A percentile compares a stretch with the other conserved stretches of the same genome.
Conservation (phyloP, 2,797 vertebrate genomes). For the Pipistrellus pipistrellus region DNA sequence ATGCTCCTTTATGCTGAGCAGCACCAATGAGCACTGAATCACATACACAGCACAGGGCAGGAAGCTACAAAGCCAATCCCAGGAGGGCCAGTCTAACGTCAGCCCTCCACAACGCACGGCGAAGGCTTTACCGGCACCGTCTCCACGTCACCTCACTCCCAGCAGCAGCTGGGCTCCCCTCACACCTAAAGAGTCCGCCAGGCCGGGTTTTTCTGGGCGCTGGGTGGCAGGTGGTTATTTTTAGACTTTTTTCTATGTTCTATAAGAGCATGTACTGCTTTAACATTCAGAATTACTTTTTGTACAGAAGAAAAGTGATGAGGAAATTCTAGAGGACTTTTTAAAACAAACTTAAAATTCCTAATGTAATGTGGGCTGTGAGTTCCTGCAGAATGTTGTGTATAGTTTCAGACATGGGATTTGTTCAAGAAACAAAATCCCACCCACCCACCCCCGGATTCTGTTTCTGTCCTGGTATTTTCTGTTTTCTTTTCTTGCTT, state of each 20-base stretch:
- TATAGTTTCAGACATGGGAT: background rate
- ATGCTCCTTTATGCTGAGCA: background rate
- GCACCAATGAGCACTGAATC: background rate
- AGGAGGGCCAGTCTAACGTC: background rate
- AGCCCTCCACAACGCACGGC: background rate
- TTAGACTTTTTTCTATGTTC: background rate
- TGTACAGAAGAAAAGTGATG: background rate
- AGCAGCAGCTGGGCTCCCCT: background rate
- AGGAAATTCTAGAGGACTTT: background rate
- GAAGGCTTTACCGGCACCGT: accelerated
- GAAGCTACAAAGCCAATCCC: background rate
- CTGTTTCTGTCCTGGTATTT: background rate
- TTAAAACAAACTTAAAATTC: background rate
- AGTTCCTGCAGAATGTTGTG: background rate
- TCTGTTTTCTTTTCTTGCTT: background rate
- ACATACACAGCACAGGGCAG: background rate
- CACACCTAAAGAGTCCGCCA: background rate
- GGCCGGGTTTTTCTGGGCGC: background rate
- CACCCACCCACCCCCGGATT: background rate
- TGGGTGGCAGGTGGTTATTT: background rate
- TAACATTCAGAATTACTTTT: background rate
- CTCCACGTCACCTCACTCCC: background rate
- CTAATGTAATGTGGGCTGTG: background rate
- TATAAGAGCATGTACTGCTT: background rate
- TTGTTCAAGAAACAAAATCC: background rate